A percentile compares a stretch with the other conserved stretches of the same genome.
Conservation (phyloP, 1,140 invertebrate species). For the Papilio polyxenes region DNA sequence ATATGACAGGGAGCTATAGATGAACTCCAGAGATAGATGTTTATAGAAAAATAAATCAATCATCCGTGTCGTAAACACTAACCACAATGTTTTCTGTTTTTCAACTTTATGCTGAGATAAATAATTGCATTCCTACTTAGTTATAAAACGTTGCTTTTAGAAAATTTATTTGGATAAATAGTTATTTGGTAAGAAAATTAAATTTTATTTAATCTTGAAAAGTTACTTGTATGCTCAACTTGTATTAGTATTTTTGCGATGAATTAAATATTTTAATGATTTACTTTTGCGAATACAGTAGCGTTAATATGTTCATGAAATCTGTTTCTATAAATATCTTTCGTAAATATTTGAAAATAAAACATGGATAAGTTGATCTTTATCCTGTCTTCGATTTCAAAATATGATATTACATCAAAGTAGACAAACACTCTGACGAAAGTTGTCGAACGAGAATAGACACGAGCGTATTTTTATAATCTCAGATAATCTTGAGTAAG, state of each 20-base stretch:
- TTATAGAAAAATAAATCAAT: conserved; percentile 22
- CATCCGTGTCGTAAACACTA: conserved; percentile 9
- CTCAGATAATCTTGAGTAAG: neutral
- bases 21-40: conserved; percentile 8
- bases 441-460: conserved; percentile 1
- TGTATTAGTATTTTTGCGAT: too few species aligned
- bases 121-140: neutral
- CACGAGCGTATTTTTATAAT: neutral
- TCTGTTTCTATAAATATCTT: neutral
- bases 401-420: conserved; percentile 10
- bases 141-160: neutral
- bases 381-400: neutral
- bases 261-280: too few species aligned
- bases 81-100: conserved; percentile 1
- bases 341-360: neutral
- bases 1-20: conserved; percentile 26
- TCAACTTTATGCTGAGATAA: neutral
- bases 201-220: too few species aligned
- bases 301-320: neutral
- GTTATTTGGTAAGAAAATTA: neutral
- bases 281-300: too few species aligned
- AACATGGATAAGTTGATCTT: neutral
- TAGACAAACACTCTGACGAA: neutral
- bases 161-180: neutral
- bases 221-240: too few species aligned